These are phyloP conservation scores for Saccopteryx leptura DNA, from an alignment of 2,113 vertebrate species.

Conservation along the genomic window DNA sequence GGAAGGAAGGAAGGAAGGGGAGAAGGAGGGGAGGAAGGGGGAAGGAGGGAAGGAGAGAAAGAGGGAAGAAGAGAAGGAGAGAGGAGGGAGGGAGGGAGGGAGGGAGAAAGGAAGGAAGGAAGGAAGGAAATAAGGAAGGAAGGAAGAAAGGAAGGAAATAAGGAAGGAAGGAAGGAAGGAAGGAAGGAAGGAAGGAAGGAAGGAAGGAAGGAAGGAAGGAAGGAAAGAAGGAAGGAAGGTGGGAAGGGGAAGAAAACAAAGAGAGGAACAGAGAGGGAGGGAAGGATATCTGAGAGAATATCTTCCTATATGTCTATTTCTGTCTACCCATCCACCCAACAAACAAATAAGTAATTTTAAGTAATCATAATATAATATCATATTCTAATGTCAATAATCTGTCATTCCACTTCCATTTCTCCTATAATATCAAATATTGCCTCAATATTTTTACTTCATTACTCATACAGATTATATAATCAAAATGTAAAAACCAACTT, in stretches of 20 bases:
- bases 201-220: background rate
- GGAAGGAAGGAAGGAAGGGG: too few species aligned
- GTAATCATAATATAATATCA: constrained; percentile 12
- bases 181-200: background rate
- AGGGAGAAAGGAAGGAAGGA: background rate
- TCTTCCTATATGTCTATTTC: constrained; percentile 38
- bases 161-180: background rate
- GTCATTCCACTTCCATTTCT: constrained; percentile 43
- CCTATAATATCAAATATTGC: constrained; percentile 34
- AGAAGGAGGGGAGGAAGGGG: too few species aligned
- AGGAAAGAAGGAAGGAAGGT: background rate
- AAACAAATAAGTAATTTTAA: constrained; percentile 53
- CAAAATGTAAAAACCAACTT: constrained; percentile 60
- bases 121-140: background rate
- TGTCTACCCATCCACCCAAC: background rate
- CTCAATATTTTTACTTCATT: constrained; percentile 54
- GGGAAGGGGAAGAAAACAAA: background rate
- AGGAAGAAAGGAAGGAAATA: too few species aligned
- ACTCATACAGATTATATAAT: constrained; percentile 47
- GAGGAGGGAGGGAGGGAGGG: background rate
- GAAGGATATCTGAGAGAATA: constrained; percentile 16
- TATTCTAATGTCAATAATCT: constrained; percentile 25
- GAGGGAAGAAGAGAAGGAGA: background rate
- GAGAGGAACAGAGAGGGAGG: background rate
- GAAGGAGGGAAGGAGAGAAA: too few species aligned